Percentiles rank a stretch among this genome's conserved stretches.
phyloP scores from a whole-genome alignment of 2,797 vertebrate genomes.

The Eurystomus glaucurus region DNA sequence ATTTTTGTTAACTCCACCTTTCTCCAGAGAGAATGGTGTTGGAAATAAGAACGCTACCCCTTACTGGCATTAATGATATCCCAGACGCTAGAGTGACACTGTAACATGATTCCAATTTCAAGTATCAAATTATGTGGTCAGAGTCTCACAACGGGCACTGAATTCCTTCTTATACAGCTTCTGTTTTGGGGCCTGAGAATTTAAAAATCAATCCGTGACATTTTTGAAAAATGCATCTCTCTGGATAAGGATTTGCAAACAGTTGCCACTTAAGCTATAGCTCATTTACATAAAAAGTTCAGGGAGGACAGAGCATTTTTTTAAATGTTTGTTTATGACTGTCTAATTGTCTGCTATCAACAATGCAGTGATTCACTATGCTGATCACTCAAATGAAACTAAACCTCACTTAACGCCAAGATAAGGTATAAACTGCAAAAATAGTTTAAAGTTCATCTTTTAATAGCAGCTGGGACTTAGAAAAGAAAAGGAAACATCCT shows the following conservation, averaged over 20 bases:
- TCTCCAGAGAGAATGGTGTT: not conserved
- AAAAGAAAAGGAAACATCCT: not conserved
- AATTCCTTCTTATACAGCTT: not conserved
- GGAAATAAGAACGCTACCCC: not conserved
- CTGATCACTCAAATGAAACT: not conserved
- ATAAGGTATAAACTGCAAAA: conserved; percentile 3
- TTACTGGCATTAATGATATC: not conserved
- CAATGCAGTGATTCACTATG: not conserved
- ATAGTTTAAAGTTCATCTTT: conserved; percentile 21
- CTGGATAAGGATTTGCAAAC: not conserved
- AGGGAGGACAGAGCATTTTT: not conserved
- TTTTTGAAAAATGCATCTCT: not conserved
- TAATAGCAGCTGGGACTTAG: not conserved
- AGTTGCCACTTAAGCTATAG: not conserved
- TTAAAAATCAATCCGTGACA: not conserved
- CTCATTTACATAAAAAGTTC: not conserved
- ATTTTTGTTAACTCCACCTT: not conserved
- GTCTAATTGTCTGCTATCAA: not conserved
- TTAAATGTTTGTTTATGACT: not conserved
- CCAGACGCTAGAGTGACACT: not conserved
- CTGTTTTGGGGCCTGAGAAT: not conserved
- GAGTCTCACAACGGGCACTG: not conserved
- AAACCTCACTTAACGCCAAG: not conserved
- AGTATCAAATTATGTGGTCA: not conserved
- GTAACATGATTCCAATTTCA: not conserved